Conservation (phyloP, 1,140 invertebrate species). For the Orussus abietinus region DNA sequence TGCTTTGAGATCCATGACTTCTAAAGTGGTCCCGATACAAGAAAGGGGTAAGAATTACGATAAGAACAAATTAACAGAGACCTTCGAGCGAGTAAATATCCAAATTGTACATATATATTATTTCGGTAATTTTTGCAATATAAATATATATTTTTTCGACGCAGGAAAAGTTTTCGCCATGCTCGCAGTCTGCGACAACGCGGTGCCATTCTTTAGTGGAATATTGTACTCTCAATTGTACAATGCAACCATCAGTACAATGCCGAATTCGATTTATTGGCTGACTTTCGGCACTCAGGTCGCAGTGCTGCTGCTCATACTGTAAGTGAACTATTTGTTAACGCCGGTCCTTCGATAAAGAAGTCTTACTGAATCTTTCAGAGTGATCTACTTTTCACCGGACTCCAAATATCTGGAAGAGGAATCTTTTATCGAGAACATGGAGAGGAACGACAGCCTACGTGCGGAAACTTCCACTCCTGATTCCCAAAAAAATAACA, state of each 20-base stretch:
- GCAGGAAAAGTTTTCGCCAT: conserved; percentile 71
- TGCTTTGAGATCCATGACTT: conserved; percentile 69
- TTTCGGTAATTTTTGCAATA: no score
- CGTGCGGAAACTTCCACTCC: conserved; percentile 8
- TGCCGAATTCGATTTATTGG: conserved; percentile 61
- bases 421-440: neutral
- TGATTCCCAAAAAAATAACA: neutral
- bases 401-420: conserved; percentile 1
- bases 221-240: conserved; percentile 69
- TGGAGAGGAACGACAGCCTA: neutral
- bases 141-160: conserved; percentile 23
- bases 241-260: conserved; percentile 58
- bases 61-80: no score
- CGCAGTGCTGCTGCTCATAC: conserved; percentile 57
- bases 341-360: neutral
- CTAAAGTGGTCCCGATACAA: conserved; percentile 62
- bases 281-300: conserved; percentile 67
- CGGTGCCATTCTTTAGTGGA: conserved; percentile 67
- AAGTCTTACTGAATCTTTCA: conserved; percentile 12
- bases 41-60: conserved; percentile 73
- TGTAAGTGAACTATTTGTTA: conserved; percentile 56
- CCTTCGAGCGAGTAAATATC: no score
- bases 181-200: conserved; percentile 72
- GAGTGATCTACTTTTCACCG: conserved; percentile 21
- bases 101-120: no score